A percentile compares a stretch with the other conserved stretches of the same genome.
Evolutionary conservation across 2,797 vertebrate genomes (phyloP).

Genomic region (Sebastiscus tertius): DNA sequence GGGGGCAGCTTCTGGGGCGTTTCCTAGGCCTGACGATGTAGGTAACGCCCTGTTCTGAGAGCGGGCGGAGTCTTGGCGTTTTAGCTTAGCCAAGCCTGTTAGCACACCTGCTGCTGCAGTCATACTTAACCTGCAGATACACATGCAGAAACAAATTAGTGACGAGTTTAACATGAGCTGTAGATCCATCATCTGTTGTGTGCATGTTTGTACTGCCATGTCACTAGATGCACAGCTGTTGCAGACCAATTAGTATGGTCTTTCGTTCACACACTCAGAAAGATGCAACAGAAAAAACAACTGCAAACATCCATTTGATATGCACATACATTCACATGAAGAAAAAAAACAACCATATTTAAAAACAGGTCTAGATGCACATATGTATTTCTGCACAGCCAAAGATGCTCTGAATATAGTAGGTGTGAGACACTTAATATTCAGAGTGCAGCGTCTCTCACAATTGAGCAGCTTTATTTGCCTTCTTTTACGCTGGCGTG

Average conservation of each 20-base stretch:
- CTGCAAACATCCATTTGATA: neutral
- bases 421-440: conserved; percentile 10
- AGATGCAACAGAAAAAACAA: neutral
- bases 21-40: conserved; percentile 79
- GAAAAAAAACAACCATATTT: neutral
- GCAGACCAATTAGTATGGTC: neutral
- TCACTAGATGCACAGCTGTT: neutral
- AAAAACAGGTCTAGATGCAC: neutral
- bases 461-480: conserved; percentile 1
- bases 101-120: conserved; percentile 97
- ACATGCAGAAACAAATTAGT: conserved; percentile 10
- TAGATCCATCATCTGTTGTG: neutral
- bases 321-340: neutral
- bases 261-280: neutral
- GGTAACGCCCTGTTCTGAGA: conserved; percentile 88
- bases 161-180: neutral
- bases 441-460: conserved; percentile 3
- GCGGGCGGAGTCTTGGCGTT: conserved; percentile 95
- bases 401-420: neutral
- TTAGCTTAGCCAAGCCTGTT: conserved; percentile 96
- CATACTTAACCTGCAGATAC: conserved; percentile 83
- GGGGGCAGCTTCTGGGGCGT: conserved; percentile 50
- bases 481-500: neutral
- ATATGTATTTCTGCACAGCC: neutral
- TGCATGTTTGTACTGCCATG: neutral